Base-by-base conservation (phyloP, 2,888 invertebrate species). In the Andrena bucephala region DNA sequence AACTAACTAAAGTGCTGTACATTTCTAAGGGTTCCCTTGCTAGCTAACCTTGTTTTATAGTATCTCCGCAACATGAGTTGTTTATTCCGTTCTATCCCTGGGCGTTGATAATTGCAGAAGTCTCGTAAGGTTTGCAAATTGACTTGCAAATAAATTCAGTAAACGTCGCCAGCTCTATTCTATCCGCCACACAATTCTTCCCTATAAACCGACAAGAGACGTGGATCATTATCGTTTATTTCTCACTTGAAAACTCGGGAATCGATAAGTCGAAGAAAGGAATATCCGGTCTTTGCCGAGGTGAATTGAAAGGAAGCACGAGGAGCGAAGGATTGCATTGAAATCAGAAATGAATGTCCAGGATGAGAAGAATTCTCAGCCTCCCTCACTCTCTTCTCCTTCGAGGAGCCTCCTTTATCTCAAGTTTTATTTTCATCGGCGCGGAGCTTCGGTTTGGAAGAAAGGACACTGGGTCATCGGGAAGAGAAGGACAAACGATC, bases 291-390 rank as follows among this genome's bases (percentile, higher is more conserved):
- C 77, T 78, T 71, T 78, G 76, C 65, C 29, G 59, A 48, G 66
- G 54, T 42, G 81, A 80, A 80, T 84, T 36, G 71, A 70, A 66
- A 84, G 73, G 71, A 78, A 75, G 73, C 70, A 8, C 70, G 77
- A 60, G 63, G 60, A 68, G 67, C 52, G 62, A 73, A 77, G 57
- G 69, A 75, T 69, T 24, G 75, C 73, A 86, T 87, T 87, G 80
- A 86, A 82, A 82, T 74, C 78, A 66, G 71, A 27, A 85, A 83
- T 81, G 72, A 87, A 87, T 83, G 83, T 81, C 68, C 77, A 72
- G 77, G 78, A 87, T 69, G 36, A 62, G 31, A 70, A 63, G 69
- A 36, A 65, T 1, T 54, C 36, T 6, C 20, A 36, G 31, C 63
- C 29, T 68, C 31, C 42, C 48, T 42, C 59, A 0, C 16, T 27